Evolutionary conservation across 2,888 invertebrate genomes (phyloP).

Genomic region (Venustoraphidia nigricollis): DNA sequence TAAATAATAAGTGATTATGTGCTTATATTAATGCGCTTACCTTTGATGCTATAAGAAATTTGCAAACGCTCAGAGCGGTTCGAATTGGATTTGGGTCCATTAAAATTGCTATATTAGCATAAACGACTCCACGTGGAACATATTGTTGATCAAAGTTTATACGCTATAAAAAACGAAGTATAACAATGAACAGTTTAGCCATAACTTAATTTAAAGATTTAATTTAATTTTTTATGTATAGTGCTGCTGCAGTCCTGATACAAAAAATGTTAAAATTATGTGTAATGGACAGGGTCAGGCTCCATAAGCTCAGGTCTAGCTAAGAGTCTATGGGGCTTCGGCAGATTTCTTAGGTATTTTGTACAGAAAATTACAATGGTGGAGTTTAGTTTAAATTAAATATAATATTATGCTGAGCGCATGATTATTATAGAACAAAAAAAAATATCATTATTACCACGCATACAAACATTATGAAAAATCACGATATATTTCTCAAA

Average conservation of each 20-base stretch:
- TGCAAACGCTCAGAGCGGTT: conserved; percentile 87
- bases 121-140: conserved; percentile 71
- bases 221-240: not conserved
- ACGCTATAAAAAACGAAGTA: conserved; percentile 40
- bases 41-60: conserved; percentile 70
- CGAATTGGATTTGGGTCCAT: conserved; percentile 94
- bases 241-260: not conserved
- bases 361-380: no score
- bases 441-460: no score
- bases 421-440: no score
- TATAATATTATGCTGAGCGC: no score
- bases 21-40: conserved; percentile 32
- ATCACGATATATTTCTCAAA: no score
- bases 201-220: not conserved
- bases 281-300: not conserved
- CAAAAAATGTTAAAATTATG: no score
- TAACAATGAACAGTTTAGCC: conserved; percentile 1
- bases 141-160: conserved; percentile 71
- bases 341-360: no score
- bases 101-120: conserved; percentile 74
- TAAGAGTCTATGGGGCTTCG: no score
- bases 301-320: no score
- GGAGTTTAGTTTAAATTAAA: no score
- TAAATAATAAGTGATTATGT: no score
- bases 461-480: no score